phyloP scores from a whole-genome alignment of 1,140 invertebrate species.

The Olivierus martensii region DNA sequence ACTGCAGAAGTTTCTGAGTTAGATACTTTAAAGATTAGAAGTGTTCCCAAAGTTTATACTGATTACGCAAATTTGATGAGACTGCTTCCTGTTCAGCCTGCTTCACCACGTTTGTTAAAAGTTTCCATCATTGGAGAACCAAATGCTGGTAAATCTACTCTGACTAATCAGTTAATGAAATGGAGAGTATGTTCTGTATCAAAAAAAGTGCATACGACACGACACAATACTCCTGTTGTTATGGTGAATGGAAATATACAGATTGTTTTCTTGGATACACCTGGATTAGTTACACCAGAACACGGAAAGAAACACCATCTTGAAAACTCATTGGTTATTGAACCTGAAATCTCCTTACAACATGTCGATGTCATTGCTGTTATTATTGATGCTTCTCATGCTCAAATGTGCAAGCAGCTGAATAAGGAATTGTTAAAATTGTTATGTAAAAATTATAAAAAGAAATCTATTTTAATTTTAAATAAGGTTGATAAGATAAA shows the following conservation, averaged over 20 bases:
- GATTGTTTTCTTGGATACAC: conserved; percentile 38
- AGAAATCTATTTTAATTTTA: background rate
- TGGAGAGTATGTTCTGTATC: conserved; percentile 76
- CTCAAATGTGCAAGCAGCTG: background rate
- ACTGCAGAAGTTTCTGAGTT: too few relatives aligned
- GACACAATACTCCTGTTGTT: conserved; percentile 51
- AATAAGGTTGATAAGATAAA: conserved; percentile 4
- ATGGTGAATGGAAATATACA: conserved; percentile 58
- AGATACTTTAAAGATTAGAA: too few relatives aligned
- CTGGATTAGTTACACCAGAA: background rate
- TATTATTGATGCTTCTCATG: background rate
- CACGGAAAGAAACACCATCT: conserved; percentile 25
- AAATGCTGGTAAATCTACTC: conserved; percentile 86
- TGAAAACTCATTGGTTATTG: conserved; percentile 44
- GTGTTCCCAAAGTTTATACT: too few relatives aligned
- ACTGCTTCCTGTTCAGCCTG: conserved; percentile 11
- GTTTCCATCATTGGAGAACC: conserved; percentile 78
- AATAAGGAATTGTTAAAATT: conserved; percentile 4
- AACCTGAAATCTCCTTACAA: conserved; percentile 46
- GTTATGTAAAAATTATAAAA: background rate
- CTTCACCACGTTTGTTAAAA: conserved; percentile 44
- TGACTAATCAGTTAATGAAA: conserved; percentile 51
- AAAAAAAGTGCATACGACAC: conserved; percentile 78
- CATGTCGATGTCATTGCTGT: conserved; percentile 48
- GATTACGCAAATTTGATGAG: conserved; percentile 1